Conservation (phyloP, 2,797 vertebrate species). For the Loris lydekkerianus region DNA sequence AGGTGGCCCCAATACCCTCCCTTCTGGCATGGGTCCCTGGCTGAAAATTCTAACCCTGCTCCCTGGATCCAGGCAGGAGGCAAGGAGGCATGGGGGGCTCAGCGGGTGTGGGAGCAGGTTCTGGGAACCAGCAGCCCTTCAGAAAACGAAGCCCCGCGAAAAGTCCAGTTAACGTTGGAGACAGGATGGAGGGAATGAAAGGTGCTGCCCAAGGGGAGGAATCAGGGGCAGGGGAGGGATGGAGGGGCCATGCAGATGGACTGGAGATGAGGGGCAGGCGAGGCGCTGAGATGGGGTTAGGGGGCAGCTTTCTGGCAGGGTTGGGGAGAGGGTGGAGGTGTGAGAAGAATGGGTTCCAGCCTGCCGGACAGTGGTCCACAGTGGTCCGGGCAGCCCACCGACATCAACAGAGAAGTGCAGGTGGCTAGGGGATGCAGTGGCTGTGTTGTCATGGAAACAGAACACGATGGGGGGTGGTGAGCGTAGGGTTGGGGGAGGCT, state of each 20-base stretch:
- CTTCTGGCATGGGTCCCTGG: background rate
- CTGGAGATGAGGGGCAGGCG: constrained; percentile 85
- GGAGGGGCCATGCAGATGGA: constrained; percentile 79
- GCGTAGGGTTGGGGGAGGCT: constrained; percentile 76
- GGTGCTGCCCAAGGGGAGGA: constrained; percentile 77
- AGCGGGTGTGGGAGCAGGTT: background rate
- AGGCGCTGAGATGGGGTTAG: constrained; percentile 80
- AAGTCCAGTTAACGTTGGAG: constrained; percentile 86
- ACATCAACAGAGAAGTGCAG: constrained; percentile 89
- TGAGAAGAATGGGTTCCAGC: constrained; percentile 85
- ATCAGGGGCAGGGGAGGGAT: background rate
- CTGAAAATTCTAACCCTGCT: background rate
- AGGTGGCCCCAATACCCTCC: background rate
- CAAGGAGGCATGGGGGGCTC: background rate
- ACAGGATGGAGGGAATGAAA: constrained; percentile 87
- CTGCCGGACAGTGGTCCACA: constrained; percentile 85
- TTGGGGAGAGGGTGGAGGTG: constrained; percentile 68
- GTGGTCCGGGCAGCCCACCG: constrained; percentile 88
- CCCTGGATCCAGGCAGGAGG: background rate
- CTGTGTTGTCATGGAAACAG: constrained; percentile 92
- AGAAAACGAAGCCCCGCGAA: constrained; percentile 89
- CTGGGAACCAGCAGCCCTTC: constrained; percentile 61
- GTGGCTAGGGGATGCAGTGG: constrained; percentile 90
- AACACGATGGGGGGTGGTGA: constrained; percentile 86
- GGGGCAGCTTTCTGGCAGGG: constrained; percentile 80